Percentiles rank a stretch among this genome's conserved stretches.
phyloP scores from a whole-genome alignment of 2,113 vertebrate species.

The Fregetta grallaria region DNA sequence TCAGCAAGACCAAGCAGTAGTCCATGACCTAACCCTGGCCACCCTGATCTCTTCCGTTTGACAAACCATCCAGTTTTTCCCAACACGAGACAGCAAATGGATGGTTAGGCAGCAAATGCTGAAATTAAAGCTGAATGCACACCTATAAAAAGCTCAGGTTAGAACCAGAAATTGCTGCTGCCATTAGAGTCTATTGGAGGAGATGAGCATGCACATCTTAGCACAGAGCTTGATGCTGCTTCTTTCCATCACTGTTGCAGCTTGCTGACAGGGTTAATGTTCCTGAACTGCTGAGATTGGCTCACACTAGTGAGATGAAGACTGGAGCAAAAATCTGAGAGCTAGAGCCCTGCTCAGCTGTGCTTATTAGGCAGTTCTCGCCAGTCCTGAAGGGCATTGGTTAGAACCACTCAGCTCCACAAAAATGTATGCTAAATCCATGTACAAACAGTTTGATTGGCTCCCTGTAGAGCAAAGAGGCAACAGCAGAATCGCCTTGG shows the following conservation, averaged over 20 bases:
- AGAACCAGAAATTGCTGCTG: not conserved
- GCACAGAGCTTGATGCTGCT: not conserved
- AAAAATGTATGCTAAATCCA: not conserved
- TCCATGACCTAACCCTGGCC: not conserved
- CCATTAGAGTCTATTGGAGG: not conserved
- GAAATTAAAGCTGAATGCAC: not conserved
- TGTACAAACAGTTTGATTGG: not conserved
- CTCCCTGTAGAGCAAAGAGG: not conserved
- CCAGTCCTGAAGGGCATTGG: not conserved
- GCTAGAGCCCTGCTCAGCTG: not conserved
- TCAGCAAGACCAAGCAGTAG: not conserved
- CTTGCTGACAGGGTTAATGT: not conserved
- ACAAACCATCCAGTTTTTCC: not conserved
- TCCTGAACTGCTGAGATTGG: not conserved
- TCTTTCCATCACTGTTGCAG: not conserved
- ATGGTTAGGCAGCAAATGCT: not conserved
- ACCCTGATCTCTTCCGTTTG: not conserved
- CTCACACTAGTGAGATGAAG: not conserved
- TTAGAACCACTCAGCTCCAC: not conserved
- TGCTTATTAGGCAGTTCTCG: not conserved
- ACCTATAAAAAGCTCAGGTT: not conserved
- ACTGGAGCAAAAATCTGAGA: not conserved
- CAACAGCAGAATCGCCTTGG: not conserved
- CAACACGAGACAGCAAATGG: not conserved
- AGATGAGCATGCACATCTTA: not conserved